phyloP scores from a whole-genome alignment of 1,140 invertebrate species.

The Rhopalosiphum padi region DNA sequence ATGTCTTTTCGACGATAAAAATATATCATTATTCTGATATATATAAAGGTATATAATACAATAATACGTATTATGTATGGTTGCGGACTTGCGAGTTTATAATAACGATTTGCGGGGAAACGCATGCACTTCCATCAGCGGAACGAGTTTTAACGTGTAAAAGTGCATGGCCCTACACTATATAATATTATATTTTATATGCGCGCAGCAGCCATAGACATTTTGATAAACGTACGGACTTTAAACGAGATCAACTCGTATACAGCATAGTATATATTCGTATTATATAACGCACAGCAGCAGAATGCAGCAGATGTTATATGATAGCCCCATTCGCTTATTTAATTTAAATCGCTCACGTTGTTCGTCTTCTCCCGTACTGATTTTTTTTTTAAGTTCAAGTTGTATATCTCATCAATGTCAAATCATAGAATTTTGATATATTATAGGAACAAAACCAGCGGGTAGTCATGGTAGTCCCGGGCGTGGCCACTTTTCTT shows the following conservation, averaged over 20 bases:
- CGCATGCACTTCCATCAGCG: background rate
- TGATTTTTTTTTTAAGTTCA: background rate
- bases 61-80: background rate
- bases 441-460: background rate
- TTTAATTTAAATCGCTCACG: background rate
- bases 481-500: no score
- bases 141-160: background rate
- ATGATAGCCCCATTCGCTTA: background rate
- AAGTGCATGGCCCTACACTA: background rate
- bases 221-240: background rate
- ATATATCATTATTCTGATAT: background rate
- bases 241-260: background rate
- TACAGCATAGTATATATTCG: background rate
- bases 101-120: background rate
- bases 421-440: background rate
- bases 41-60: background rate
- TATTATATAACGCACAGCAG: background rate
- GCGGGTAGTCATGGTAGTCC: no score
- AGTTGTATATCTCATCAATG: background rate
- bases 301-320: background rate
- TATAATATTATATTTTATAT: background rate
- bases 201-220: background rate
- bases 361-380: background rate
- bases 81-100: background rate
- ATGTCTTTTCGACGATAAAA: slow-evolving; percentile 6